Base-by-base conservation (phyloP, 2,888 invertebrate genomes). In the Galeopsomyia nigrocyanea region DNA sequence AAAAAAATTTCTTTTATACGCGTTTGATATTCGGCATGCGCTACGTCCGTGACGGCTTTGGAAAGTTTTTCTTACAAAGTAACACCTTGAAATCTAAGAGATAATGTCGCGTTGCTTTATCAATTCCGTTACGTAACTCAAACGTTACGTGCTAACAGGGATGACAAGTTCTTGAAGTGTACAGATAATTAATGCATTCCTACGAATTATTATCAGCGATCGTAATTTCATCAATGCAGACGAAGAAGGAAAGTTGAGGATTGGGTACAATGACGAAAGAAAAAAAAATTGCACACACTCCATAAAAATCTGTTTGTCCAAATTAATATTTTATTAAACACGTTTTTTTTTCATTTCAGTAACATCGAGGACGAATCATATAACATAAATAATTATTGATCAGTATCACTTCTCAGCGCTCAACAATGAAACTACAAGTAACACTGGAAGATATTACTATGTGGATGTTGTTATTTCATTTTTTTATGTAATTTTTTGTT, bases 311-410 rank as follows among this genome's bases (percentile, higher is more conserved):
- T 79, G 79, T 83, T 85, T 85, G 84, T 85, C 83, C 84, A 85
- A 86, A 85, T 86, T 83, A 85, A 85, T 84, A 83, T 85, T 86
- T 86, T 85, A 86, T 86, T 86, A 85, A 86, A 86, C 84, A 86
- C 83, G 84, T 77, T 84, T 82, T 78, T 76, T 65, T 68, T 71
- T 74, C 22, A 65, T 79, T 83, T 84, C 84, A 83, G 84, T 85
- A 86, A 86, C 86, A 86, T 86, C 86, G 84, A 86, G 84, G 84
- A 86, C 84, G 81, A 85, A 84, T 84, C 78, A 74, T 75, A 80
- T 84, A 85, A 86, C 85, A 86, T 84, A 86, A 85, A 84, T 85
- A 83, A 83, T 83, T 81, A 82, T 83, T 81, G 82, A 84, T 85
- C 84, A 84, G 83, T 85, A 84, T 85, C 84, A 86, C 84, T 84